Conservation (phyloP, 2,888 invertebrate genomes). For the Sarcophaga variegata region DNA sequence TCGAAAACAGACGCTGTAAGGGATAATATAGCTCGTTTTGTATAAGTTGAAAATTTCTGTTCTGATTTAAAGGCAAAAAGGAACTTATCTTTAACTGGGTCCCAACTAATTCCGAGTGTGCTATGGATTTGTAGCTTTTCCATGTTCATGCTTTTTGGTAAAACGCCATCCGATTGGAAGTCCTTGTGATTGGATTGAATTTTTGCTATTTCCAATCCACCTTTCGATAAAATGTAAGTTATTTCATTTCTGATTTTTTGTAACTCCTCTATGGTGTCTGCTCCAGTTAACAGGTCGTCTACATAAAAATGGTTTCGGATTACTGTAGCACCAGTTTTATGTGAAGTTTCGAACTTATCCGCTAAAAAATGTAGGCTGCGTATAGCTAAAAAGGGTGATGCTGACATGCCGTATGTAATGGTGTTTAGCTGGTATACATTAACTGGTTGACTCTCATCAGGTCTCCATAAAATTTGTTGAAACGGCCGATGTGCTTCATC, state of each 20-base stretch:
- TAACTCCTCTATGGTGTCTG: background rate
- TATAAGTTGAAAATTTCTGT: background rate
- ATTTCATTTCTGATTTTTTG: background rate
- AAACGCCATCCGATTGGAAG: no score
- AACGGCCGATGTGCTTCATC: no score
- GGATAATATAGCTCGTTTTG: background rate
- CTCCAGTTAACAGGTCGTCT: background rate
- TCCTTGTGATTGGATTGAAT: no score
- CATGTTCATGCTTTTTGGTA: no score
- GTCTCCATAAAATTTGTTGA: background rate
- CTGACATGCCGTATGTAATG: no score
- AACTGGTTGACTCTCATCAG: background rate
- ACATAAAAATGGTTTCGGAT: constrained; percentile 1
- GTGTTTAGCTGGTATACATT: background rate
- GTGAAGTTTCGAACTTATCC: background rate
- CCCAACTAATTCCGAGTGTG: no score
- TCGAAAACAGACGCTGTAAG: constrained; percentile 8
- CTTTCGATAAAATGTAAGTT: background rate
- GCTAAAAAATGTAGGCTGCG: background rate
- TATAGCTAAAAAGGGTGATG: no score
- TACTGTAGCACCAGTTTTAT: background rate
- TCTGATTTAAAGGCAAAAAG: background rate
- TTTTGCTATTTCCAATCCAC: background rate
- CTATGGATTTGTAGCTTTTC: no score
- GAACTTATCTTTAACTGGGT: no score